Conservation (phyloP, 2,797 vertebrate genomes). For the Eurystomus glaucurus region DNA sequence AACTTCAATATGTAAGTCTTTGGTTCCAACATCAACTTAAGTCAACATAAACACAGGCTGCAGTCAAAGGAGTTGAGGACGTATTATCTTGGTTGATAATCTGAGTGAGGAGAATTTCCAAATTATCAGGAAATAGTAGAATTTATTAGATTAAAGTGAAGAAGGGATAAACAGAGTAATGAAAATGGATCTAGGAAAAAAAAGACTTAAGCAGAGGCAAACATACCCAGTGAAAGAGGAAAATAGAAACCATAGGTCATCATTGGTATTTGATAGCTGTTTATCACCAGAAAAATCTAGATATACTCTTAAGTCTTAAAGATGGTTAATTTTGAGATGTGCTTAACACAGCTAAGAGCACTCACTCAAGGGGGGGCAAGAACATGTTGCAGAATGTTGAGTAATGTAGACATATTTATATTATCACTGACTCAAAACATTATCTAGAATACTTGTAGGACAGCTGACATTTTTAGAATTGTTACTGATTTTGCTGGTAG, state of each 20-base stretch:
- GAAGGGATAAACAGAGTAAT: neutral
- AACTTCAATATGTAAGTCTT: neutral
- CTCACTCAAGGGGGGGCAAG: neutral
- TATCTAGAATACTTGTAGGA: neutral
- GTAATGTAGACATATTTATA: neutral
- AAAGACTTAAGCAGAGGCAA: neutral
- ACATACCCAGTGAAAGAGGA: neutral
- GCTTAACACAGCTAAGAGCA: neutral
- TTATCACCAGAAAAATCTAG: neutral
- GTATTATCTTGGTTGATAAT: neutral
- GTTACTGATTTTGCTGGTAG: neutral
- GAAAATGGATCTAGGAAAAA: neutral
- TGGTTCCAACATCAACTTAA: neutral
- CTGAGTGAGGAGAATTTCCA: neutral
- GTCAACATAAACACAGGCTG: neutral
- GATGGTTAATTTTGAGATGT: neutral
- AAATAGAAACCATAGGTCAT: neutral
- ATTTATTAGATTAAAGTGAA: neutral
- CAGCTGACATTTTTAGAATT: neutral
- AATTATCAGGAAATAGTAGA: neutral
- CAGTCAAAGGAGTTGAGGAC: neutral
- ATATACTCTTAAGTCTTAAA: neutral
- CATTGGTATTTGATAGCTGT: neutral
- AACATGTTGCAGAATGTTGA: neutral
- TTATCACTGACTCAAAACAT: neutral